A percentile compares a stretch with the other conserved stretches of the same genome.
Evolutionary conservation across 2,113 vertebrate species (phyloP).

Genomic region (Vimba vimba): DNA sequence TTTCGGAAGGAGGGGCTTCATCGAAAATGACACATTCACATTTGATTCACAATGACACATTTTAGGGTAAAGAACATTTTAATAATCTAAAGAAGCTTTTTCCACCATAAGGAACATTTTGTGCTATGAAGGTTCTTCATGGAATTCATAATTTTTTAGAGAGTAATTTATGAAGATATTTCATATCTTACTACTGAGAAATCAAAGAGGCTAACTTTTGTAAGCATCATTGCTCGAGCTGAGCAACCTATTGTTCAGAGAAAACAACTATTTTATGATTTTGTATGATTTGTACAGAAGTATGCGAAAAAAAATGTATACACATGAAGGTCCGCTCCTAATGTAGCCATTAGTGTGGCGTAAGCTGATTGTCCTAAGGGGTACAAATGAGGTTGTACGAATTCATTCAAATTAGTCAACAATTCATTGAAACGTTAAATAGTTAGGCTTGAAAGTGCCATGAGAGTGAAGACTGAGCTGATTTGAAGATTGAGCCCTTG

Average conservation of each 20-base stretch:
- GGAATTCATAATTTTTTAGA: no score
- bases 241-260: not conserved
- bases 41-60: no score
- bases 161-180: not conserved
- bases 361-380: no score
- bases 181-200: not conserved
- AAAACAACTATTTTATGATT: not conserved
- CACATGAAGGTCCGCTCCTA: not conserved
- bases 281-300: not conserved
- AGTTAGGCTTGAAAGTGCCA: not conserved
- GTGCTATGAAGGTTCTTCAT: no score
- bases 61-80: no score
- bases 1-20: no score
- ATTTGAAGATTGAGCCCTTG: not conserved
- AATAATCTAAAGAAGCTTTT: no score
- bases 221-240: not conserved
- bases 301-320: not conserved
- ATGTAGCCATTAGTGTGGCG: no score
- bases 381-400: not conserved
- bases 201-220: not conserved
- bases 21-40: no score
- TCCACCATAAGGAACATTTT: no score
- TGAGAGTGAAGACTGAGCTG: not conserved
- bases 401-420: not conserved
- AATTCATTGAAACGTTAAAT: not conserved